Base-by-base conservation (phyloP, 2,888 invertebrate genomes). In the Lomographa bimaculata region DNA sequence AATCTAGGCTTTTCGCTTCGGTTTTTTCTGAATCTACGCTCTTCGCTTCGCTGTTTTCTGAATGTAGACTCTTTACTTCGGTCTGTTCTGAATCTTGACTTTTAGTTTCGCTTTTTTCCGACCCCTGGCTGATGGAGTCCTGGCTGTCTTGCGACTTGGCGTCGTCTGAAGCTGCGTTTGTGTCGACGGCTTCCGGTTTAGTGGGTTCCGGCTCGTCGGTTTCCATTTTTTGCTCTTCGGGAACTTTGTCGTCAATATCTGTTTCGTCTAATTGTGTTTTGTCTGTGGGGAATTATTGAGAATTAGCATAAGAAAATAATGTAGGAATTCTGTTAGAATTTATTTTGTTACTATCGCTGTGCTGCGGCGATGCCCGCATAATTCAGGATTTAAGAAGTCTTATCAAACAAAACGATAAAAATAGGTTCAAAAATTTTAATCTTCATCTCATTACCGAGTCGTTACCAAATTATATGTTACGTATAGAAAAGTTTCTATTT, bases 111-210 rank as follows among this genome's bases (percentile, higher is more conserved):
- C 9, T 17, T n/a, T 27, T 27, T 5, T 41, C 29, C 40, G 41
- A 58, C 45, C 14, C 60, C 51, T 16, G 54, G 49, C 49, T 37
- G 45, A 8, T 35, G 14, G 25, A 49, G 29, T 35, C 45, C 23
- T 52, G 44, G 25, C 41, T 43, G 32, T 38, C 39, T 14, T 64
- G 65, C 7, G 66, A 62, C 30, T 66, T 62, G 19, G 48, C 50
- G 3, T 68, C 62, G 36, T 14, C 60, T 65, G 45, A 62, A 57
- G 26, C 76, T 75, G 42, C 67, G 80, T 25, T 80, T 80, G 79
- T 72, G 67, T 82, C 82, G 5, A 71, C 75, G 5, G 62, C 74
- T 44, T 79, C 82, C 0, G 71, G 62, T 46, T 78, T 75, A 25
- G 58, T 57, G 3, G 59, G 51, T 11, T 67, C 60, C 5, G 53